Conservation (phyloP, 2,113 vertebrate genomes). For the Ariopsis seemanni region DNA sequence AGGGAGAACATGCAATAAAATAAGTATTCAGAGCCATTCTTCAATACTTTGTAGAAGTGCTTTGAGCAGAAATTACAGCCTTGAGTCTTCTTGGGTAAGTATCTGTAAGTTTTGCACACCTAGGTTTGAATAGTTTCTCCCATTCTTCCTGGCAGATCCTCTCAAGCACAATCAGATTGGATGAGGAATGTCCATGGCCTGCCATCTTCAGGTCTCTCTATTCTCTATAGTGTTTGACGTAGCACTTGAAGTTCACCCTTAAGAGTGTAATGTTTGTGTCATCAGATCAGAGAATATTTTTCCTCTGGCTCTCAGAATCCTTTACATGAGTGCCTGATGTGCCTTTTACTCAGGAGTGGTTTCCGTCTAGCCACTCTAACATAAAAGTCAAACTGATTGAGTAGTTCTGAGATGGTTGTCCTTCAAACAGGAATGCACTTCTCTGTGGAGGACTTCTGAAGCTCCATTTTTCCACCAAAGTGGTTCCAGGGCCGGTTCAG, state of each 20-base stretch:
- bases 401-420: not conserved
- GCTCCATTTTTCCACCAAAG: not conserved
- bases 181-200: not conserved
- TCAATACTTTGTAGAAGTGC: not conserved
- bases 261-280: not conserved
- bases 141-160: not conserved
- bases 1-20: too few relatives aligned
- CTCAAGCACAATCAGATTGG: not conserved
- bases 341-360: not conserved
- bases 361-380: not conserved
- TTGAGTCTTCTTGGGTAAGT: not conserved
- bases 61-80: not conserved
- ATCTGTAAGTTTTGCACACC: not conserved
- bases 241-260: not conserved
- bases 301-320: not conserved
- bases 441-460: not conserved
- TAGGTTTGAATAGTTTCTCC: not conserved
- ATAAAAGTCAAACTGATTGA: not conserved
- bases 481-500: too few relatives aligned
- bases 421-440: not conserved
- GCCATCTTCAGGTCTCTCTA: not conserved
- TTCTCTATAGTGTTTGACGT: not conserved
- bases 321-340: not conserved
- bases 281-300: not conserved
- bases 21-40: not conserved